These are phyloP conservation scores for Oxyteleia sp. DNA, from an alignment of 2,888 invertebrate species.

Conservation along the genomic window DNA sequence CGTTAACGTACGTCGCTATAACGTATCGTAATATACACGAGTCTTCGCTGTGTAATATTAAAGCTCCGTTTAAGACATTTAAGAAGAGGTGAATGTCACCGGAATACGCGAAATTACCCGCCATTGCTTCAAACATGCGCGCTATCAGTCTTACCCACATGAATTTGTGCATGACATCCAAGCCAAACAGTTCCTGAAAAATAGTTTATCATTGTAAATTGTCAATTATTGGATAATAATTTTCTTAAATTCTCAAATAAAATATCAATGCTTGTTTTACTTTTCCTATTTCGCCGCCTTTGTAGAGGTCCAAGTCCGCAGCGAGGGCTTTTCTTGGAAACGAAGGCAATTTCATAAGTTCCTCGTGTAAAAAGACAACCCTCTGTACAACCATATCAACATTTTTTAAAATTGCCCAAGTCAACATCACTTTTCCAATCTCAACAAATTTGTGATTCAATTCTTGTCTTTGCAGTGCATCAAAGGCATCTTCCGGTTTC, in stretches of 20 bases:
- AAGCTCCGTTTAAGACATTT: constrained; percentile 98
- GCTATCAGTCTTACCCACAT: constrained; percentile 99
- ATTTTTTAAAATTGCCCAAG: constrained; percentile 97
- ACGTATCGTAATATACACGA: constrained; percentile 98
- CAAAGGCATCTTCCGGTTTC: constrained; percentile 96
- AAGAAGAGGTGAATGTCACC: constrained; percentile 99
- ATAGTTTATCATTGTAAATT: constrained; percentile 9
- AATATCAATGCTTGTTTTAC: constrained; percentile 86
- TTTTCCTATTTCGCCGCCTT: constrained; percentile 95
- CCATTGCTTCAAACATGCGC: constrained; percentile 99
- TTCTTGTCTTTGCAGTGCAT: constrained; percentile 96
- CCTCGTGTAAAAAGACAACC: constrained; percentile 99
- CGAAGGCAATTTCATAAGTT: constrained; percentile 98
- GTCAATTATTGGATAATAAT: background rate
- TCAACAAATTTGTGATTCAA: constrained; percentile 98
- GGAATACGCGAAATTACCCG: constrained; percentile 98
- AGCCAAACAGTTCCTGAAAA: constrained; percentile 93
- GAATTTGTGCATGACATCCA: constrained; percentile 99
- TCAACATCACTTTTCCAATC: constrained; percentile 97
- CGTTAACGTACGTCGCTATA: constrained; percentile 98
- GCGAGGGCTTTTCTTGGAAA: constrained; percentile 99
- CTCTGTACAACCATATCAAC: constrained; percentile 98
- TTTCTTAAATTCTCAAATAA: constrained; percentile 1
- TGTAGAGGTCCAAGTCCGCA: constrained; percentile 97
- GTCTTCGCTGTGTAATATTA: constrained; percentile 98